Conservation (phyloP, 2,888 invertebrate genomes). For the Aphidius colemani region DNA sequence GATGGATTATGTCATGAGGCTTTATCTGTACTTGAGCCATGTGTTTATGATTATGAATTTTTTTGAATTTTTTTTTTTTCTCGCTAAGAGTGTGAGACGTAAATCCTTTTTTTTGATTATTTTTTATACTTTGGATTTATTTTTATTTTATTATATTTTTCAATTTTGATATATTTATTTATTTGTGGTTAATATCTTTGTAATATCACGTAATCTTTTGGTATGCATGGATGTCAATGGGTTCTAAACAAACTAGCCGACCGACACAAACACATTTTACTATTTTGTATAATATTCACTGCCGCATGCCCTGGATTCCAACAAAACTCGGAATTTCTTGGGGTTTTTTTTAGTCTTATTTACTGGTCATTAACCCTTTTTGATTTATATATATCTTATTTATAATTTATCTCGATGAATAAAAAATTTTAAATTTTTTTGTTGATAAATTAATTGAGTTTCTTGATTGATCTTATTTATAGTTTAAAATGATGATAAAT, state of each 20-base stretch:
- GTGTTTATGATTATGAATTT: not conserved
- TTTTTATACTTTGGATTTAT: constrained; percentile 31
- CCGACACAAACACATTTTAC: constrained; percentile 23
- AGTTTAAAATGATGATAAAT: too few species aligned
- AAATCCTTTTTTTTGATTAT: constrained; percentile 32
- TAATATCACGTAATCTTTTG: too few species aligned
- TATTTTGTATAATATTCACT: constrained; percentile 21
- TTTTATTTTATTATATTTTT: constrained; percentile 36
- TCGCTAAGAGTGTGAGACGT: constrained; percentile 35
- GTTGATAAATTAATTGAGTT: not conserved
- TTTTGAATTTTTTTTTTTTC: constrained; percentile 25
- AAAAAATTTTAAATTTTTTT: not conserved
- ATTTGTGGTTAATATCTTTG: constrained; percentile 26
- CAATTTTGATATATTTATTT: constrained; percentile 34
- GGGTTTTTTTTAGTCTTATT: not conserved
- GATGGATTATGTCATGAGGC: constrained; percentile 18
- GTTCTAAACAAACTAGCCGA: constrained; percentile 10
- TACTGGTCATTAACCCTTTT: constrained; percentile 18
- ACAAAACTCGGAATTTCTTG: not conserved
- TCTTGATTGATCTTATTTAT: not conserved
- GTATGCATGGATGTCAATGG: constrained; percentile 23
- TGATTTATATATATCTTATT: constrained; percentile 11
- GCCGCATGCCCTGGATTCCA: constrained; percentile 27
- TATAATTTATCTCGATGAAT: not conserved
- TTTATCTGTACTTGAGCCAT: constrained; percentile 22